A percentile compares a stretch with the other conserved stretches of the same genome.
These are phyloP conservation scores for Listronotus oregonensis DNA, from an alignment of 1,140 invertebrate species.

Conservation along the genomic window DNA sequence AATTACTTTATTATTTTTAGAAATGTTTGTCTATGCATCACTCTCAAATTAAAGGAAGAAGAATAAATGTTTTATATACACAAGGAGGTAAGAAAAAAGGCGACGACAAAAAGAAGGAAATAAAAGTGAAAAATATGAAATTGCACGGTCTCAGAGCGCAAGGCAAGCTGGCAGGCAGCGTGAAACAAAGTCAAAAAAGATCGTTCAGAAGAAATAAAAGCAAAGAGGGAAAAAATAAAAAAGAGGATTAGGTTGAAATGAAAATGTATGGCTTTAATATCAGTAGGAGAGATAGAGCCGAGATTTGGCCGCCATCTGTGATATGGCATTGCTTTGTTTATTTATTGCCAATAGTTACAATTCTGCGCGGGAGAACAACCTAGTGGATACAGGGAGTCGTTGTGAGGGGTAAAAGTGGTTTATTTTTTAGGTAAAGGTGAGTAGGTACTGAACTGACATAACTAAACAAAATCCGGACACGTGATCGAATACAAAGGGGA, in stretches of 20 bases:
- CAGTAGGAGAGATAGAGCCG: too few relatives aligned
- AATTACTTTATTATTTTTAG: conserved; percentile 46
- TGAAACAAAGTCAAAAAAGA: conserved; percentile 53
- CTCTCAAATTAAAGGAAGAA: conserved; percentile 54
- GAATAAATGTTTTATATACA: conserved; percentile 59
- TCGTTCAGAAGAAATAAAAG: conserved; percentile 52
- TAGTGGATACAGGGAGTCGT: too few relatives aligned
- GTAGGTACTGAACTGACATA: too few relatives aligned
- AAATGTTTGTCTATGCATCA: conserved; percentile 60
- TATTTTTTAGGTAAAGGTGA: too few relatives aligned
- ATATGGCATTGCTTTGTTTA: too few relatives aligned
- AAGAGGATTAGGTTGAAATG: conserved; percentile 4
- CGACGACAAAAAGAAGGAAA: conserved; percentile 50
- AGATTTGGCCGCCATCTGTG: too few relatives aligned
- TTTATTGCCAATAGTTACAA: too few relatives aligned
- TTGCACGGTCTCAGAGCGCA: conserved; percentile 56
- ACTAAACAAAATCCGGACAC: too few relatives aligned
- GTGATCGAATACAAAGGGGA: too few relatives aligned
- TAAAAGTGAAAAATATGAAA: conserved; percentile 59
- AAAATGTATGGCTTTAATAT: too few relatives aligned
- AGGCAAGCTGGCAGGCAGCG: conserved; percentile 56
- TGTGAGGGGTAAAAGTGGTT: too few relatives aligned
- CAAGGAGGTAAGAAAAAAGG: conserved; percentile 53
- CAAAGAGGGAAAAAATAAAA: conserved; percentile 16
- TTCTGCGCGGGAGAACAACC: too few relatives aligned